Conservation (phyloP, 2,113 vertebrate genomes). For the Mola mola region DNA sequence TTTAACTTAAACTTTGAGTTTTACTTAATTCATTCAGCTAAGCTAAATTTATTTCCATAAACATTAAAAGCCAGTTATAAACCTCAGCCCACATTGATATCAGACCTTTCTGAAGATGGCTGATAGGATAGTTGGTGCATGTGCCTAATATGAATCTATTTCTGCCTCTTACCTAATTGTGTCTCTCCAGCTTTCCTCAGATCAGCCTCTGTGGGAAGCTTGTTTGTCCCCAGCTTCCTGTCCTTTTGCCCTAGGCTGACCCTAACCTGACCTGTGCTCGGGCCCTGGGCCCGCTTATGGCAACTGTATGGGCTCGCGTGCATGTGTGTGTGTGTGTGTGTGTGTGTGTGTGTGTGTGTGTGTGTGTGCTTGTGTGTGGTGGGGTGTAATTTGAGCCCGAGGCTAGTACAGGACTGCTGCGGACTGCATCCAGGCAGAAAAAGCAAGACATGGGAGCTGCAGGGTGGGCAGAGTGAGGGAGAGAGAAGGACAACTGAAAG, state of each 20-base stretch:
- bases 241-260: conserved; percentile 59
- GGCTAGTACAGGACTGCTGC: conserved; percentile 67
- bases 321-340: conserved; percentile 15
- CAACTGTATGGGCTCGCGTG: conserved; percentile 39
- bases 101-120: background rate
- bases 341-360: conserved; percentile 34
- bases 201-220: conserved; percentile 19
- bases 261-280: conserved; percentile 54
- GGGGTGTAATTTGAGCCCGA: conserved; percentile 66
- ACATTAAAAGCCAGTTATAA: background rate
- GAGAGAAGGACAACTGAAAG: conserved; percentile 34
- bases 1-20: too few species aligned
- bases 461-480: conserved; percentile 47
- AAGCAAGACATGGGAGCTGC: conserved; percentile 68
- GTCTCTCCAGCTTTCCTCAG: conserved; percentile 11
- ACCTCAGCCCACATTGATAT: conserved; percentile 1
- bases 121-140: conserved; percentile 6
- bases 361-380: conserved; percentile 32
- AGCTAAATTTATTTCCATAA: background rate
- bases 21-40: background rate
- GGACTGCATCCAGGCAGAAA: conserved; percentile 72
- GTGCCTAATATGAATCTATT: conserved; percentile 14
- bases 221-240: conserved; percentile 27
- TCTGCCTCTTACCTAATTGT: conserved; percentile 12
- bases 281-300: conserved; percentile 45